phyloP scores from a whole-genome alignment of 2,113 vertebrate genomes.

The Callocephalon fimbriatum region DNA sequence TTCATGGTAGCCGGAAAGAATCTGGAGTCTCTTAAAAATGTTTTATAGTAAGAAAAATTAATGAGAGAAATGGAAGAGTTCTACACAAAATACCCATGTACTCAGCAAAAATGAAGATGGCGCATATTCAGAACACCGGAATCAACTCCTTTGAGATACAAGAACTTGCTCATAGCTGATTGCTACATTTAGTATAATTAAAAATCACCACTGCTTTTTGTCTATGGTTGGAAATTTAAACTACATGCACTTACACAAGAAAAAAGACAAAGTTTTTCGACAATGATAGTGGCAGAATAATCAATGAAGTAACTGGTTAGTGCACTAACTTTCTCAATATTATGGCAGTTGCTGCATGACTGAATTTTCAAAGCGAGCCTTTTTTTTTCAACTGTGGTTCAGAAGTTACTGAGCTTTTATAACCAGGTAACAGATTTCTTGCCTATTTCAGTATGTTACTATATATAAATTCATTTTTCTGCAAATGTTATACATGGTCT shows the following conservation, averaged over 20 bases:
- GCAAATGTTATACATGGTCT: background rate
- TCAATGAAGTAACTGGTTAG: background rate
- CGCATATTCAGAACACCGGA: background rate
- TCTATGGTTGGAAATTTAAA: background rate
- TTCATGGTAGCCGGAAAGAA: background rate
- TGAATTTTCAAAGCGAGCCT: background rate
- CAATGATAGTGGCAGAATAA: background rate
- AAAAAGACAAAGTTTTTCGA: background rate
- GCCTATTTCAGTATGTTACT: background rate
- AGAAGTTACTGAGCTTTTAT: background rate
- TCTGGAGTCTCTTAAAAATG: background rate
- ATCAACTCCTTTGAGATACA: background rate
- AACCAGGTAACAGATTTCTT: background rate
- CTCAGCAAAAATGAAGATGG: background rate
- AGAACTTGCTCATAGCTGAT: background rate
- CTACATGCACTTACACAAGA: background rate
- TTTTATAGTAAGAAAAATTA: background rate
- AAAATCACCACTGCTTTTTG: background rate
- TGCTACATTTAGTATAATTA: background rate
- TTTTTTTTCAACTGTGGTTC: background rate
- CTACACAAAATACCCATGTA: background rate
- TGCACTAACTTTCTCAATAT: background rate
- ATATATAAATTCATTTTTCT: background rate
- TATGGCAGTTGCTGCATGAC: background rate
- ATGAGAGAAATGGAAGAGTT: background rate